These are phyloP conservation scores for Nebria salina DNA, from an alignment of 2,888 invertebrate species.

Conservation along the genomic window DNA sequence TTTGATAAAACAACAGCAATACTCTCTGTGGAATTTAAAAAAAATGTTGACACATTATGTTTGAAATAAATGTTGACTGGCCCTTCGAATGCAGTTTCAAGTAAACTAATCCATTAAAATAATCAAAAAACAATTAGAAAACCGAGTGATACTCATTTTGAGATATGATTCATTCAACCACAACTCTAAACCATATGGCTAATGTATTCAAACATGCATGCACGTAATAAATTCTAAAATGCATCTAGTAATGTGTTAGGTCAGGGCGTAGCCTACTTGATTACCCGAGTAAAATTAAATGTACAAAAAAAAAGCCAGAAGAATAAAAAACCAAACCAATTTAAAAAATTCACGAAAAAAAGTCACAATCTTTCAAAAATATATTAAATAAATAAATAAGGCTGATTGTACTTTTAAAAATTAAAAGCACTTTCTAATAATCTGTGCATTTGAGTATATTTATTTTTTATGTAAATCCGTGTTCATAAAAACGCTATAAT, in stretches of 20 bases:
- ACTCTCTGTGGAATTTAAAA: no score
- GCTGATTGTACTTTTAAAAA: no score
- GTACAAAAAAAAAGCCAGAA: neutral
- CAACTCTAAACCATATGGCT: constrained; percentile 26
- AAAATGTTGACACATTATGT: no score
- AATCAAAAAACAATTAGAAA: neutral
- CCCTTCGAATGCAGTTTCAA: neutral
- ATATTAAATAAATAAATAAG: no score
- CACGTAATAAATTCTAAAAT: constrained; percentile 19
- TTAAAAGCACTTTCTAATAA: no score
- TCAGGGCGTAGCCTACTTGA: constrained; percentile 21
- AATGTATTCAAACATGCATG: constrained; percentile 28
- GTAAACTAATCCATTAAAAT: constrained; percentile 1
- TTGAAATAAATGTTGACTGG: neutral
- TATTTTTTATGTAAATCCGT: no score
- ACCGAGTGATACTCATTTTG: neutral
- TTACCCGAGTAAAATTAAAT: neutral
- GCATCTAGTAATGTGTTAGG: constrained; percentile 32
- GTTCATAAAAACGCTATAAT: no score
- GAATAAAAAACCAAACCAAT: no score
- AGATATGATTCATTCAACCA: neutral
- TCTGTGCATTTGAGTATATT: no score
- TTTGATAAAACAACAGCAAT: no score
- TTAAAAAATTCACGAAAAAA: no score
- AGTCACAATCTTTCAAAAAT: no score